phyloP scores from a whole-genome alignment of 2,797 vertebrate genomes.

The Tenualosa ilisha region DNA sequence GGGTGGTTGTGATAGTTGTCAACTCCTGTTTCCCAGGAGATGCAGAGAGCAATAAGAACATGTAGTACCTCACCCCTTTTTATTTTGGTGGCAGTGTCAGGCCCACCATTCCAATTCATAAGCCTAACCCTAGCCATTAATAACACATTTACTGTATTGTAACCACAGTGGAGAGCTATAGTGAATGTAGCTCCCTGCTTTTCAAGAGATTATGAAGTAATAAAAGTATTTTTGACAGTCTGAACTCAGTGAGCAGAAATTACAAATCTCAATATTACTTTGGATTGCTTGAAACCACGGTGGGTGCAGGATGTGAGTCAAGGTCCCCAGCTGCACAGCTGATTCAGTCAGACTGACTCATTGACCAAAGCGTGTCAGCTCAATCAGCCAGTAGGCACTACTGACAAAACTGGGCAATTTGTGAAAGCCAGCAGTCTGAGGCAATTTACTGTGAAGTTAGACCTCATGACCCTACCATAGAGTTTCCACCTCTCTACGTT shows the following conservation, averaged over 20 bases:
- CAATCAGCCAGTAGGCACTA: not conserved
- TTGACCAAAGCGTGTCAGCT: not conserved
- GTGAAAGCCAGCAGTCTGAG: not conserved
- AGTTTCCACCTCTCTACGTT: not conserved
- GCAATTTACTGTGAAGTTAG: not conserved
- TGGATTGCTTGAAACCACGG: not conserved
- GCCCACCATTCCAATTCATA: slow-evolving; percentile 7
- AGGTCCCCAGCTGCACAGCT: not conserved
- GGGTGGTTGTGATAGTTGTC: not conserved
- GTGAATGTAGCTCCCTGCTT: not conserved
- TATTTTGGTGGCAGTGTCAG: slow-evolving; percentile 6
- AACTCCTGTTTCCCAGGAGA: not conserved
- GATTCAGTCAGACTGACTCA: not conserved
- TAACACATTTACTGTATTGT: not conserved
- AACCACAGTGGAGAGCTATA: not conserved
- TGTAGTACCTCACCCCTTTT: slow-evolving; percentile 2
- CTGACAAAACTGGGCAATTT: not conserved
- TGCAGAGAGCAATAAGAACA: slow-evolving; percentile 16
- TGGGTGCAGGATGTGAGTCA: not conserved
- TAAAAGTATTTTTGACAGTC: not conserved
- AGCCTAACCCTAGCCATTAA: slow-evolving; percentile 21
- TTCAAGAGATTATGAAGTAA: not conserved
- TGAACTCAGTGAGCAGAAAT: not conserved
- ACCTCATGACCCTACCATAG: not conserved
- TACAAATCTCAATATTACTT: not conserved